Base-by-base conservation (phyloP, 2,888 invertebrate species). In the Amphimallon solstitiale region DNA sequence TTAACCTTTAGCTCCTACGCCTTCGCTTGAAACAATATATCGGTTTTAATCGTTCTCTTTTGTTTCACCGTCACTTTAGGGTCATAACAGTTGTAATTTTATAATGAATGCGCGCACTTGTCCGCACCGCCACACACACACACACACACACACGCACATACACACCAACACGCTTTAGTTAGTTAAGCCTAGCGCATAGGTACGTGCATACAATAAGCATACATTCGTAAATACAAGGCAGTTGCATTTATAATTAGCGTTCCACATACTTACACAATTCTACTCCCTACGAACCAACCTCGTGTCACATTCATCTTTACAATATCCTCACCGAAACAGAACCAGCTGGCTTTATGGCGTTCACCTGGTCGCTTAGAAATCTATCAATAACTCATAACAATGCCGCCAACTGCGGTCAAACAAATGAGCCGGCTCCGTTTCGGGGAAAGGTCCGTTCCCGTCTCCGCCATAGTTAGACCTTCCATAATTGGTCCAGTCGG, bases 331-430 rank as follows among this genome's bases (percentile, higher is more conserved):
- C 54, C n/a, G n/a, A 54, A 54, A 54, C 38, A 38, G 19, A 37
- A 21, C 54, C 54, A 54, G 37, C 38, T 54, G 54, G 54, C 38
- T 54, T 54, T 54, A 54, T 54, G 54, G 54, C 54, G 54, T 54
- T 54, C 54, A 37, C 54, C 54, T 54, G 38, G 37, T 21, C 54
- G 54, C 38, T 54, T 59, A 59, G 14, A 59, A 49, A 38, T 40
- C 62, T 51, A 62, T 62, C 62, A 62, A 62, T 62, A 62, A 62
- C 51, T 62, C 51, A 62, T 49, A 62, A 62, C 62, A 62, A 62
- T 62, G 49, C 62, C 49, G 51, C 38, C 61, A 49, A 49, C 62
- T 21, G 40, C 17, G 62, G 62, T 43, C 45, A 59, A 59, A 59
- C 56, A 59, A 59, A 59, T 43, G 56, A 45, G 23, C 43, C 38